Evolutionary conservation across 2,113 vertebrate genomes (phyloP), one percentile per base, ranked within the genome.

Genomic region (Cynoglossus semilaevis): DNA sequence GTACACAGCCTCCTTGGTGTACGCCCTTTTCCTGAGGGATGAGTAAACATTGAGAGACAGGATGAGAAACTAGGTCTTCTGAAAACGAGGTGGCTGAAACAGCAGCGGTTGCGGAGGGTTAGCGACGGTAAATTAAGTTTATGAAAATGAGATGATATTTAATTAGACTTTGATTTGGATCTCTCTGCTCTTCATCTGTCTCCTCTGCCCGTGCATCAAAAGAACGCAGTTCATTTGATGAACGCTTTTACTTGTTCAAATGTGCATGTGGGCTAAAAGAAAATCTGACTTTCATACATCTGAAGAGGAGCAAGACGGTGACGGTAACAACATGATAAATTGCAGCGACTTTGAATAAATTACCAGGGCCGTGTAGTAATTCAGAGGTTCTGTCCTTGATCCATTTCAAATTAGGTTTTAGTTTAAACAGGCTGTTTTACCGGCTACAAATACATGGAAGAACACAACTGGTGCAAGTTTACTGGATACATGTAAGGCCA

Each of bases 1-100:
- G 91, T 99, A 99, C 40, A 96, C 94, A 0, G 97, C 96, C 77
- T 99, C 97, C 85, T 98, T 98, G 87, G 91, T 95, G 84, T 98
- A 99, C 5, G 93, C 94, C 0, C 96, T 92, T 88, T 99, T 99
- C 91, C 97, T 99, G 81, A 69, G 14, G 58, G 79, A 85, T 65
- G 57, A 76, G 61, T 76, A 43, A 72, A 56, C 11, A 16, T 52
- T 16, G 49, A 44, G 62, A 22, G 63, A 58, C 13, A 36, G 48
- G 51, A 84, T 81, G 71, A 88, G 76, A 77, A 78, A 80, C 46
- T 63, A 62, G 58, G 56, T 50, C 68, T 66, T 66, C 73, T 58
- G 34, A 67, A 69, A 69, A 75, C 68, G 70, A 71, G 37, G 43
- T 36, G 57, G 76, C 77, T 76, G 74, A 74, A 86, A 82, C 71